These are phyloP conservation scores for Microchirus variegatus DNA, from an alignment of 2,797 vertebrate species.

Conservation along the genomic window DNA sequence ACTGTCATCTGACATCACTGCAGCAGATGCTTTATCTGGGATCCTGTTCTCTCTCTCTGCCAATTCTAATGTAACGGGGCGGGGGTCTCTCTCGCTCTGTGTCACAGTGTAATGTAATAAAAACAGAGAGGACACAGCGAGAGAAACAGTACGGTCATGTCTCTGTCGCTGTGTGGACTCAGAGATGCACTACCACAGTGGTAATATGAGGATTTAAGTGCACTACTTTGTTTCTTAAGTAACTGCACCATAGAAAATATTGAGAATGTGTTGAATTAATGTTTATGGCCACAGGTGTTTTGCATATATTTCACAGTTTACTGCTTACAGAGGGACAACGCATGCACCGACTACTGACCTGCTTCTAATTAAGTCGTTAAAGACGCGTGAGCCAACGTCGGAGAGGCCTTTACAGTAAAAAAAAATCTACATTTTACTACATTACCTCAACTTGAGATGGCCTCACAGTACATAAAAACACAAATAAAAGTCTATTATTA, in stretches of 20 bases:
- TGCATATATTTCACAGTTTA: slow-evolving; percentile 10
- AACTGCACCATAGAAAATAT: slow-evolving; percentile 16
- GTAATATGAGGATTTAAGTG: neutral
- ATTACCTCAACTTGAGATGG: no score
- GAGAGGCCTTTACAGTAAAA: neutral
- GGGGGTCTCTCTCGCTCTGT: slow-evolving; percentile 26
- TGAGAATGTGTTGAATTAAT: slow-evolving; percentile 8
- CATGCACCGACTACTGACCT: neutral
- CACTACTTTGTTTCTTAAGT: slow-evolving; percentile 10
- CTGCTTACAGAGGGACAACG: neutral
- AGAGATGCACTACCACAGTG: neutral
- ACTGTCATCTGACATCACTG: slow-evolving; percentile 68
- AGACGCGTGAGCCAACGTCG: neutral
- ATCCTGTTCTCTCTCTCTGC: slow-evolving; percentile 29
- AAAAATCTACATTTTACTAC: neutral
- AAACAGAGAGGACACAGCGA: slow-evolving; percentile 21
- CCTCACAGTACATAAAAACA: no score
- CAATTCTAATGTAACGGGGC: slow-evolving; percentile 33
- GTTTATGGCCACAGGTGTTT: slow-evolving; percentile 14
- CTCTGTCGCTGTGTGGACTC: neutral
- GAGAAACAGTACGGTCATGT: neutral
- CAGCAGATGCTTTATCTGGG: slow-evolving; percentile 63
- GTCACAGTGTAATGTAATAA: slow-evolving; percentile 40
- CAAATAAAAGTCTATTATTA: no score
- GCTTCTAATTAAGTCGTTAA: neutral